Evolutionary conservation across 2,888 invertebrate genomes (phyloP), one percentile per base, ranked within the genome.

Genomic region (Drosophila putrida): DNA sequence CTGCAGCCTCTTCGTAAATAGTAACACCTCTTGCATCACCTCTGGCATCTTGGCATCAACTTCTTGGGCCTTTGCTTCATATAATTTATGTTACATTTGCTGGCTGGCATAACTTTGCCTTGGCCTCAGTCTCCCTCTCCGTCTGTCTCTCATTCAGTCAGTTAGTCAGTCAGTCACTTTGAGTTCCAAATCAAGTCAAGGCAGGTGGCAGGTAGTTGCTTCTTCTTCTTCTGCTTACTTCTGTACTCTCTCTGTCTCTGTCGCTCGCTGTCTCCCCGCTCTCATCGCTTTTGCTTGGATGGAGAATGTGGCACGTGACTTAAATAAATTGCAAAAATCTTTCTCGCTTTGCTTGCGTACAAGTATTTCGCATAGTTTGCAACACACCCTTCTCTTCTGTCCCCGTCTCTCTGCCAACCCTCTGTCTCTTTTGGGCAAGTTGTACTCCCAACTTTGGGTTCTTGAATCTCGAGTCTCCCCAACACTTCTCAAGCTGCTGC

Each of bases 271-370:
- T 20, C 44, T 9, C 5, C 36, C 13, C 33, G 20, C 38, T 15
- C 50, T 51, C 58, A 58, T 58, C 59, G 59, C 59, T 44, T 61
- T 35, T 15, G 60, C 60, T 49, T 55, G 62, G 47, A 20, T 51
- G 55, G 62, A 71, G 76, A 79, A 85, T 80, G 86, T 83, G 83
- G 86, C 83, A 84, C 84, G 84, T 84, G 84, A 84, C 84, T 84
- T 83, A 84, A 87, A 84, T 84, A 84, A 84, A 84, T 87, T 84
- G 87, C 87, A 87, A 87, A 84, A 84, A 84, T 86, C 87, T 86
- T 84, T 79, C 72, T 79, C 75, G 75, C 85, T 78, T 74, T 78
- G 78, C 78, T 78, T 75, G 65, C 68, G 60, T 78, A 72, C 77
- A 68, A 76, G 75, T 78, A 85, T 85, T 81, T 86, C 77, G 73